Evolutionary conservation across 2,113 vertebrate genomes (phyloP).

Genomic region (Rhinogobius similis): DNA sequence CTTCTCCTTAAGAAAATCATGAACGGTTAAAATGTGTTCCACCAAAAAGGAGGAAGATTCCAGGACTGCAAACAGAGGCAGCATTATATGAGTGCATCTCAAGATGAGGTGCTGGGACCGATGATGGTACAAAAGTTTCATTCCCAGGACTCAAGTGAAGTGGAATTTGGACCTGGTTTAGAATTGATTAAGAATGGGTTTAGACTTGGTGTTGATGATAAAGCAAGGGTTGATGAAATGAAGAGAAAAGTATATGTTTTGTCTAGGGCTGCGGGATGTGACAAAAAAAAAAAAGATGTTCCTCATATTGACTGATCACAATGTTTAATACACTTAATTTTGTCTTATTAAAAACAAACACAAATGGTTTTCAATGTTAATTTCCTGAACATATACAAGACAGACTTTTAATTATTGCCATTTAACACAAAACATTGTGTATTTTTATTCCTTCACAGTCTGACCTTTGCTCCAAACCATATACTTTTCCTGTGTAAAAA

Average conservation of each 20-base stretch:
- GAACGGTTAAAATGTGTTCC: constrained; percentile 21
- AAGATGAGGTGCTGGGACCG: not conserved
- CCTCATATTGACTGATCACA: too few relatives aligned
- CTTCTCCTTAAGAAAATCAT: constrained; percentile 26
- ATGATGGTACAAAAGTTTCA: not conserved
- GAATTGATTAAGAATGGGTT: not conserved
- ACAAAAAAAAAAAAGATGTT: not conserved
- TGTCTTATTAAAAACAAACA: too few relatives aligned
- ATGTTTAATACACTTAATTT: too few relatives aligned
- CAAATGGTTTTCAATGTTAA: too few relatives aligned
- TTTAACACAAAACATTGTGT: not conserved
- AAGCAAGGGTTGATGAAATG: not conserved
- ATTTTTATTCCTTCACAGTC: not conserved
- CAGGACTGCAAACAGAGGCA: constrained; percentile 1
- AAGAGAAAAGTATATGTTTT: too few relatives aligned
- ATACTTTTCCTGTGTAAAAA: too few relatives aligned
- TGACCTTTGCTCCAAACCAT: not conserved
- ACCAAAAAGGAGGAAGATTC: constrained; percentile 16
- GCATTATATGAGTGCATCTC: not conserved
- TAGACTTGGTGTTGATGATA: not conserved
- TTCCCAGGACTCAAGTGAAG: not conserved
- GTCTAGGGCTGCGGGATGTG: too few relatives aligned
- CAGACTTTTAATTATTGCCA: too few relatives aligned
- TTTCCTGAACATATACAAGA: too few relatives aligned
- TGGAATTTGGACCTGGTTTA: not conserved